Percentiles rank a stretch among this genome's conserved stretches.
Conservation (phyloP, 2,888 invertebrate species). For the Nephrotoma flavescens region DNA sequence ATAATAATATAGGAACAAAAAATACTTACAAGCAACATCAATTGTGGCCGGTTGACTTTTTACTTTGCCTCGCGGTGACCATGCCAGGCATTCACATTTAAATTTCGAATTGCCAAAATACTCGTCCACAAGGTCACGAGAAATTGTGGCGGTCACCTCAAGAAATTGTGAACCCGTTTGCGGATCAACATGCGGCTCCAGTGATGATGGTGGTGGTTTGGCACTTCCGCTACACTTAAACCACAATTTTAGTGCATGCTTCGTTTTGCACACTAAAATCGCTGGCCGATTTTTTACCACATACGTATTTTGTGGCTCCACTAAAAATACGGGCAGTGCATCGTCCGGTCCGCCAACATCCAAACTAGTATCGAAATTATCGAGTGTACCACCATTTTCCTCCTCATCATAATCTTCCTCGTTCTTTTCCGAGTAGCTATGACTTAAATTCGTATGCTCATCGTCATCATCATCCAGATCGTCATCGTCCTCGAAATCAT, state of each 20-base stretch:
- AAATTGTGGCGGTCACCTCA: constrained; percentile 74
- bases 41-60: constrained; percentile 77
- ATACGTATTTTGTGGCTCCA: constrained; percentile 78
- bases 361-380: neutral
- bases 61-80: constrained; percentile 73
- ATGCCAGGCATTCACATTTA: constrained; percentile 88
- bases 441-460: constrained; percentile 16
- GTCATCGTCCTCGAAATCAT: neutral
- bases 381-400: constrained; percentile 25
- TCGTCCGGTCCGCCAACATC: constrained; percentile 8
- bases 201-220: constrained; percentile 47
- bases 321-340: constrained; percentile 62
- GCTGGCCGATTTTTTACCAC: constrained; percentile 88
- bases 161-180: constrained; percentile 76
- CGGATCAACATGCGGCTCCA: constrained; percentile 77
- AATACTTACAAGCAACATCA: constrained; percentile 85
- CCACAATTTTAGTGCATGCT: constrained; percentile 65
- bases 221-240: constrained; percentile 82
- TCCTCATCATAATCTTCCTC: constrained; percentile 33
- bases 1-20: neutral
- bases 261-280: constrained; percentile 71
- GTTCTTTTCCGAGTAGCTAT: constrained; percentile 5
- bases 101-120: constrained; percentile 80
- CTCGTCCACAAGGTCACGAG: constrained; percentile 81
- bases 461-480: constrained; percentile 14